phyloP scores from a whole-genome alignment of 2,888 invertebrate genomes.

The Teleiodes luculella region DNA sequence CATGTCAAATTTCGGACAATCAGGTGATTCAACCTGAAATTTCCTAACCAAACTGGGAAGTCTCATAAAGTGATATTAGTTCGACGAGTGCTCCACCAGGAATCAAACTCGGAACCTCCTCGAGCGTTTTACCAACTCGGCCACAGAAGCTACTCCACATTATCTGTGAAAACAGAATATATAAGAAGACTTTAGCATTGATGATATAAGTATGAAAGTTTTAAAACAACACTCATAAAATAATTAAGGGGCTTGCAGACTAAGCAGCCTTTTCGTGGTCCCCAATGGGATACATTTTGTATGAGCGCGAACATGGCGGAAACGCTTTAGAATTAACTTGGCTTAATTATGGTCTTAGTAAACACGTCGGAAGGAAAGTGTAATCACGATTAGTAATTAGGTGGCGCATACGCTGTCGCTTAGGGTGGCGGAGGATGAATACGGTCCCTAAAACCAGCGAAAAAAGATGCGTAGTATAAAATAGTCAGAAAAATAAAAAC shows the following conservation, averaged over 20 bases:
- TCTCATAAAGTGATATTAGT: too few species aligned
- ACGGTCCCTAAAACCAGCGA: neutral
- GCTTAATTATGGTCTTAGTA: conserved; percentile 70
- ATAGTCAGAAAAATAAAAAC: too few species aligned
- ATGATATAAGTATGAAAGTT: too few species aligned
- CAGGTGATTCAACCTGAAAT: too few species aligned
- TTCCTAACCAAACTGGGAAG: too few species aligned
- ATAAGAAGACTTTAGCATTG: too few species aligned
- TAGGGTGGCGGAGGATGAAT: neutral
- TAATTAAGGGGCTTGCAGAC: neutral
- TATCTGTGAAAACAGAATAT: too few species aligned
- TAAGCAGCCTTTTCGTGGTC: conserved; percentile 16
- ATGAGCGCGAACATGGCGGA: conserved; percentile 45
- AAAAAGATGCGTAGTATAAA: neutral
- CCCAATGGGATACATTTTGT: conserved; percentile 60
- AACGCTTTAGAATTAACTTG: conserved; percentile 67
- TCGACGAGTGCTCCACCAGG: too few species aligned
- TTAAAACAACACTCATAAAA: neutral
- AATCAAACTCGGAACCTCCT: too few species aligned
- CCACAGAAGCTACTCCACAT: too few species aligned
- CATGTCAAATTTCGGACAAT: too few species aligned
- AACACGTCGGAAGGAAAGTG: conserved; percentile 49
- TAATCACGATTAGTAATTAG: conserved; percentile 75
- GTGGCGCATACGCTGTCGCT: conserved; percentile 30
- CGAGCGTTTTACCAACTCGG: too few species aligned